Base-by-base conservation (phyloP, 2,113 vertebrate genomes). In the Pelecanoides urinatrix region DNA sequence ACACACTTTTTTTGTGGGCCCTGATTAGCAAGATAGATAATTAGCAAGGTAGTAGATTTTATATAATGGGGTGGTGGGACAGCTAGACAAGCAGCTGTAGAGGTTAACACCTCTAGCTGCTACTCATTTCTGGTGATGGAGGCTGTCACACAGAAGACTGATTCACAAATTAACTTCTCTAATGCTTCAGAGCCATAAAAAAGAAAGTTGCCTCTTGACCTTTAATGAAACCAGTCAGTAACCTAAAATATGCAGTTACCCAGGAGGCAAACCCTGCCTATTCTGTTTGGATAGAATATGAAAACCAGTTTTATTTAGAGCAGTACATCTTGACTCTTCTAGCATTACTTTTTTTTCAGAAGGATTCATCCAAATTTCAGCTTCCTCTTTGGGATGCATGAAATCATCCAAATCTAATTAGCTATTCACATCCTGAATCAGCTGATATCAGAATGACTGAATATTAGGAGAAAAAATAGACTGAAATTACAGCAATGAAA, bases 351-450 rank as follows among this genome's bases (percentile, higher is more conserved):
- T 25, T 58, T 40, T 81, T 59, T 70, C 34, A 25, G n/a, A 92
- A 67, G 30, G 27, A 58, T 81, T 84, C 50, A 81, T 18, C 18
- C 68, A 89, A 87, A 89, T 89, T 94, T 81, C 59, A 74, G 42
- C 47, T 92, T 59, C 50, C 38, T 94, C 52, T 96, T 87, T 87
- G 19, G 42, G 29, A 81, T 91, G 52, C 47, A 87, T 84, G 61
- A 95, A 92, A 63, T 88, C 63, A 77, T 81, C 76, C 89, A 96
- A 89, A 94, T 96, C 65, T 91, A 91, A 89, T 93, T 90, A 96
- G 56, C 65, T 94, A 90, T 96, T 97, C 84, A 93, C 56, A 95
- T 88, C 62, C 77, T 85, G 66, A 88, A 91, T 91, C 93, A 95
- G 77, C 90, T 96, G 93, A 95, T 93, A 82, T 45, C 23, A 73